phyloP scores from a whole-genome alignment of 2,888 invertebrate genomes.

The Phanerotoma sp. region DNA sequence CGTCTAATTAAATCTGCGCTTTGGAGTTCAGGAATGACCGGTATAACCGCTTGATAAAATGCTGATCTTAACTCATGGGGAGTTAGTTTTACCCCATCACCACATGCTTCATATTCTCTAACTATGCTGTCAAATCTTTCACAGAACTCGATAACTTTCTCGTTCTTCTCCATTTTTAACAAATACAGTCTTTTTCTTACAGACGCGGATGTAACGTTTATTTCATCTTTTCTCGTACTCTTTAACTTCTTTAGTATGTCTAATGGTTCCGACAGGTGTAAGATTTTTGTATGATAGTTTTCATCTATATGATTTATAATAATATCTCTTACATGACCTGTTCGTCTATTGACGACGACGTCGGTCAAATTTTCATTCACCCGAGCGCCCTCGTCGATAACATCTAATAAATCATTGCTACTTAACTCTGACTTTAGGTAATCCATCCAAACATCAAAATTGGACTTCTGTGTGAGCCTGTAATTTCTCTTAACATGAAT shows the following conservation, averaged over 20 bases:
- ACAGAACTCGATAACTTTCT: background rate
- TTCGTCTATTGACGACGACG: background rate
- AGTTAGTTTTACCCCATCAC: background rate
- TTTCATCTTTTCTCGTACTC: slow-evolving; percentile 9
- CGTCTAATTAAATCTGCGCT: slow-evolving; percentile 1
- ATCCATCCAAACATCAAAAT: background rate
- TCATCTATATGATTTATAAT: background rate
- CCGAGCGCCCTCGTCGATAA: background rate
- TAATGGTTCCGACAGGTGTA: background rate
- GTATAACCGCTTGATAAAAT: slow-evolving; percentile 30
- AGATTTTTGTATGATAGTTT: background rate
- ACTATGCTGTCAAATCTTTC: slow-evolving; percentile 13
- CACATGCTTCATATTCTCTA: background rate
- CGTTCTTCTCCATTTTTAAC: slow-evolving; percentile 7
- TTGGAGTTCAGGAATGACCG: slow-evolving; percentile 16
- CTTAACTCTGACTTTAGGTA: background rate
- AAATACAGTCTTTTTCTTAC: slow-evolving; percentile 26
- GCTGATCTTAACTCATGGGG: slow-evolving; percentile 23
- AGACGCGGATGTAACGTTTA: slow-evolving; percentile 23
- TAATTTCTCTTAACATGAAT: background rate
- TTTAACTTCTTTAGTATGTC: background rate
- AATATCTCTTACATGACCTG: background rate
- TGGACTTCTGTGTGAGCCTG: background rate
- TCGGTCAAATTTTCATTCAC: background rate
- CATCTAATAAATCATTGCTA: background rate